Evolutionary conservation across 2,797 vertebrate species (phyloP).

Genomic region (Chaetophractus vellerosus): DNA sequence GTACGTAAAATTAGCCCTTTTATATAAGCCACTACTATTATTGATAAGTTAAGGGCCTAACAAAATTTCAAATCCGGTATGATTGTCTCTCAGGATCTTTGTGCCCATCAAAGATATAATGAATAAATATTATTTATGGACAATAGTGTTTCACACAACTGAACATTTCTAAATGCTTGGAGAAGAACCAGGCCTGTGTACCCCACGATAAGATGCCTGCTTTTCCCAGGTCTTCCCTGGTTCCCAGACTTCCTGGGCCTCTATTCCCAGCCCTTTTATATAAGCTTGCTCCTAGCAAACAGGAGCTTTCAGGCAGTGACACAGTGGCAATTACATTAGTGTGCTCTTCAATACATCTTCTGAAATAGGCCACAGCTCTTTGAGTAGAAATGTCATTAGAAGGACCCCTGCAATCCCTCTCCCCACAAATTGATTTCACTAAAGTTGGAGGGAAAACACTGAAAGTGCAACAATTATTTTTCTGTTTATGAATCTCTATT

Average conservation of each 20-base stretch:
- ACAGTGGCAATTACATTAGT: conserved; percentile 71
- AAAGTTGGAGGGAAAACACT: conserved; percentile 60
- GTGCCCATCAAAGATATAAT: neutral
- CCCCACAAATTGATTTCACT: conserved; percentile 42
- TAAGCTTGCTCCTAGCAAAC: neutral
- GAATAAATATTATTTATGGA: neutral
- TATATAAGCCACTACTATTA: neutral
- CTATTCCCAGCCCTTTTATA: neutral
- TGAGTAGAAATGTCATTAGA: conserved; percentile 33
- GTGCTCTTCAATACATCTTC: conserved; percentile 59
- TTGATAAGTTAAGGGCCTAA: neutral
- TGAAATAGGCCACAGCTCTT: conserved; percentile 53
- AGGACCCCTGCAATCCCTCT: neutral
- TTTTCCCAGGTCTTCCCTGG: neutral
- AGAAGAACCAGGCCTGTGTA: neutral
- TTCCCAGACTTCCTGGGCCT: neutral
- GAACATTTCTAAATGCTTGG: conserved; percentile 1
- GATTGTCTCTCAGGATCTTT: neutral
- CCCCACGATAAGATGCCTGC: neutral
- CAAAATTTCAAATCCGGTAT: neutral
- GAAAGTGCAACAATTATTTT: neutral
- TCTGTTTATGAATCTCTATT: conserved; percentile 6
- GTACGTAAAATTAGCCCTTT: neutral
- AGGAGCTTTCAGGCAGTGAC: conserved; percentile 63
- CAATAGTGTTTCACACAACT: neutral